phyloP scores from a whole-genome alignment of 2,888 invertebrate genomes.

The Aplocera efformata region DNA sequence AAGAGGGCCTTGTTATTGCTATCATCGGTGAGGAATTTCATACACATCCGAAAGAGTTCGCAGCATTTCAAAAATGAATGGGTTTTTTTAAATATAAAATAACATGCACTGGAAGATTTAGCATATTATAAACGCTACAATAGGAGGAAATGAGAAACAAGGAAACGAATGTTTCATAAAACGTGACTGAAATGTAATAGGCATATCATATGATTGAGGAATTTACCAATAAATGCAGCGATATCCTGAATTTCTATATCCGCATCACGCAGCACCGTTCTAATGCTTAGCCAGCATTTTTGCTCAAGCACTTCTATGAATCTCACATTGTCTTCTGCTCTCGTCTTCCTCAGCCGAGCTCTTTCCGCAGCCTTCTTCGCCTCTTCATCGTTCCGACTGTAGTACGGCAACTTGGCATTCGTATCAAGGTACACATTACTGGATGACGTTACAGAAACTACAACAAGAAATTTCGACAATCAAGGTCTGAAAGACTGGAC shows the following conservation, averaged over 20 bases:
- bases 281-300: slow-evolving; percentile 61
- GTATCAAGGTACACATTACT: slow-evolving; percentile 77
- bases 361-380: slow-evolving; percentile 31
- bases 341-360: slow-evolving; percentile 21
- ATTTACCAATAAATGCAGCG: slow-evolving; percentile 69
- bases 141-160: slow-evolving; percentile 4
- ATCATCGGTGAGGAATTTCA: slow-evolving; percentile 5
- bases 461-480: slow-evolving; percentile 39
- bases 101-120: too few species aligned
- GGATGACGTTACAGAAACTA: slow-evolving; percentile 80
- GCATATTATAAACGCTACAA: too few species aligned
- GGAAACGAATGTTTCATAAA: slow-evolving; percentile 16
- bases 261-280: slow-evolving; percentile 63
- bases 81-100: too few species aligned
- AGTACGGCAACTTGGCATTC: slow-evolving; percentile 61
- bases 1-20: slow-evolving; percentile 2
- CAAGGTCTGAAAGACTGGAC: slow-evolving; percentile 37
- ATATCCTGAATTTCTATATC: slow-evolving; percentile 77
- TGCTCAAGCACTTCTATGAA: slow-evolving; percentile 60
- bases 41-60: slow-evolving; percentile 6
- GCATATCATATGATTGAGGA: neutral
- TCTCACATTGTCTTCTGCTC: slow-evolving; percentile 43
- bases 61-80: too few species aligned
- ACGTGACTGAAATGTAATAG: slow-evolving; percentile 8
- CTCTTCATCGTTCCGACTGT: slow-evolving; percentile 69